Evolutionary conservation across 2,113 vertebrate species (phyloP).

Genomic region (Copsychus sechellarum): DNA sequence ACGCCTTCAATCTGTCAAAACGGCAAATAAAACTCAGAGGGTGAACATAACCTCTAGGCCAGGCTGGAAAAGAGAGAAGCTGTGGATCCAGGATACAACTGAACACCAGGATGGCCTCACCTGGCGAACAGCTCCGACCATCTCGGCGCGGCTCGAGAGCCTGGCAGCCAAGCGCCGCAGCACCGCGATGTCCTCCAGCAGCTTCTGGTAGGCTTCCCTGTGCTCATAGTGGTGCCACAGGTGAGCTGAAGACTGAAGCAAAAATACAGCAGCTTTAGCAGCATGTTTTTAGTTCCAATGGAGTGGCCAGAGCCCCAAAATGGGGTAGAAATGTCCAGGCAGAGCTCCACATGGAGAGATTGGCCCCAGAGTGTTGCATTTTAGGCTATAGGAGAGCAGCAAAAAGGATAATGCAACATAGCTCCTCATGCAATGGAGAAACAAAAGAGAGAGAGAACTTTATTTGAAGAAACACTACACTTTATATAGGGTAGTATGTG

Average conservation of each 20-base stretch:
- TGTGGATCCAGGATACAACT: fast-evolving
- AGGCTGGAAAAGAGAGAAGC: not conserved
- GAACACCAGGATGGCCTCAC: constrained; percentile 56
- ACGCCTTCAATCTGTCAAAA: not conserved
- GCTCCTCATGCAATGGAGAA: too few species aligned
- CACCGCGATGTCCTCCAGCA: constrained; percentile 87
- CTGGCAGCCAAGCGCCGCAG: constrained; percentile 87
- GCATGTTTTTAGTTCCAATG: not conserved
- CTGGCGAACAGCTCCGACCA: constrained; percentile 94
- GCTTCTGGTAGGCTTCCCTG: constrained; percentile 90
- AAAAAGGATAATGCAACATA: too few species aligned
- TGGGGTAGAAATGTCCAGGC: not conserved
- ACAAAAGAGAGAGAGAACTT: too few species aligned
- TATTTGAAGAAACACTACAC: too few species aligned
- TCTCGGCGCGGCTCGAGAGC: constrained; percentile 92
- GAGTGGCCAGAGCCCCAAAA: not conserved
- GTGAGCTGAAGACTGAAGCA: constrained; percentile 82
- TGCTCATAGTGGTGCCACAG: constrained; percentile 92
- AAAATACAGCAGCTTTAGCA: not conserved
- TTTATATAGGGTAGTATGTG: too few species aligned
- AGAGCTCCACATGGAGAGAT: not conserved
- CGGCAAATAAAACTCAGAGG: not conserved
- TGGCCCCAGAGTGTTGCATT: not conserved
- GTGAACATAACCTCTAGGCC: not conserved
- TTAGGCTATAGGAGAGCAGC: too few species aligned